phyloP scores from a whole-genome alignment of 2,113 vertebrate genomes.

The Peromyscus polionotus region DNA sequence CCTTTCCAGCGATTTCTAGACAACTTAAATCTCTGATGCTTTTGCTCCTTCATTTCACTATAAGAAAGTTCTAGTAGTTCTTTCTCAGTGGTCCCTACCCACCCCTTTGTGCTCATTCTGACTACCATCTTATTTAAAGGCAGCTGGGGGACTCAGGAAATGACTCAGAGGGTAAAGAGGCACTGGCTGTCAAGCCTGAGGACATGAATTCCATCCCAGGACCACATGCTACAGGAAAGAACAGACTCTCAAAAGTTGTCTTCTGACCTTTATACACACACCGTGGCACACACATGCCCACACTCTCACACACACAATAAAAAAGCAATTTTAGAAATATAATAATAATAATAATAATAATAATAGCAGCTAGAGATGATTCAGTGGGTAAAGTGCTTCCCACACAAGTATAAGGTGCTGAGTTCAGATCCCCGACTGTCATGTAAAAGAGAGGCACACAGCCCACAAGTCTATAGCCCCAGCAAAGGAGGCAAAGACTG shows the following conservation, averaged over 20 bases:
- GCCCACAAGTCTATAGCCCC: not conserved
- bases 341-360: not conserved
- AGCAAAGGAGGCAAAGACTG: not conserved
- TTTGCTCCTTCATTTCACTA: not conserved
- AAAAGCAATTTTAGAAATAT: not conserved
- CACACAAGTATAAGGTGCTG: no score
- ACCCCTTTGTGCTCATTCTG: not conserved
- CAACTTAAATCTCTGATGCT: not conserved
- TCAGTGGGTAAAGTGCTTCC: not conserved
- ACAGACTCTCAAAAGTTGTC: not conserved
- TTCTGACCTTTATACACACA: not conserved
- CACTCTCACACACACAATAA: not conserved
- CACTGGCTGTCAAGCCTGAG: not conserved
- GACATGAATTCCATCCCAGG: not conserved
- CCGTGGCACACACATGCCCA: not conserved
- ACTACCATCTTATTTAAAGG: not conserved
- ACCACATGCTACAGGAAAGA: not conserved
- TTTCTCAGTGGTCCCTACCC: not conserved
- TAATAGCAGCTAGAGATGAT: not conserved
- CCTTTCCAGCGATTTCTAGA: constrained; percentile 12
- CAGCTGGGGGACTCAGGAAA: not conserved
- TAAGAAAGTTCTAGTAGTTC: not conserved
- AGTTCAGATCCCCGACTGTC: not conserved
- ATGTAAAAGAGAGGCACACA: not conserved
- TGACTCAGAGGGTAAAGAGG: not conserved